These are phyloP conservation scores for Meloidogyne floridensis DNA, from an alignment of 1,140 invertebrate species.

Conservation along the genomic window DNA sequence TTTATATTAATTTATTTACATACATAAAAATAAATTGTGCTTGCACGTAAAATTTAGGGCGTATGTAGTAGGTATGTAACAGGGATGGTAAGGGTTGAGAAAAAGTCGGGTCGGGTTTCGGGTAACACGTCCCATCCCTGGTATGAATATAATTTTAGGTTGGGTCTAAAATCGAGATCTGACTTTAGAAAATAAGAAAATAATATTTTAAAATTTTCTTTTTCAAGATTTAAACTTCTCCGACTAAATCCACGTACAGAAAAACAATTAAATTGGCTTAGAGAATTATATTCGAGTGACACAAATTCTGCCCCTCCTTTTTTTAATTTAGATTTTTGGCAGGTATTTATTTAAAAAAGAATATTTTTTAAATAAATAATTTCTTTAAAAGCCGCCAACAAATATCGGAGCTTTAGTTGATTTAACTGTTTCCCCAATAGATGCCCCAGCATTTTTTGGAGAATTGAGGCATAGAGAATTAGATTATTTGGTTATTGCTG, in stretches of 20 bases:
- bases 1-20: too few relatives aligned
- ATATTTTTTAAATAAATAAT: background rate
- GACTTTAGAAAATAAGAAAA: too few relatives aligned
- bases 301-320: constrained; percentile 30
- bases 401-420: constrained; percentile 53
- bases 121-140: too few relatives aligned
- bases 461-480: constrained; percentile 54
- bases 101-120: too few relatives aligned
- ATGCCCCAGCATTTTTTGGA: constrained; percentile 53
- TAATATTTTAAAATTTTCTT: background rate
- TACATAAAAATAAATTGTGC: too few relatives aligned
- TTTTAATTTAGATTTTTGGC: constrained; percentile 62
- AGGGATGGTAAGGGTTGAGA: too few relatives aligned
- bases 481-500: constrained; percentile 61
- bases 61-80: too few relatives aligned
- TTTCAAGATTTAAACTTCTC: constrained; percentile 60
- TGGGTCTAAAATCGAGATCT: too few relatives aligned
- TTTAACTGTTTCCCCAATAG: constrained; percentile 51
- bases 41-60: too few relatives aligned
- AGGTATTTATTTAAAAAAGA: constrained; percentile 21
- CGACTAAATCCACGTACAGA: constrained; percentile 58
- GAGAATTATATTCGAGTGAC: constrained; percentile 43
- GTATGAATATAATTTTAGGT: too few relatives aligned
- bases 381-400: constrained; percentile 39
- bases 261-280: constrained; percentile 47